Percentiles rank a stretch among this genome's conserved stretches.
phyloP scores from a whole-genome alignment of 2,113 vertebrate species.

The Chaetops frenatus region DNA sequence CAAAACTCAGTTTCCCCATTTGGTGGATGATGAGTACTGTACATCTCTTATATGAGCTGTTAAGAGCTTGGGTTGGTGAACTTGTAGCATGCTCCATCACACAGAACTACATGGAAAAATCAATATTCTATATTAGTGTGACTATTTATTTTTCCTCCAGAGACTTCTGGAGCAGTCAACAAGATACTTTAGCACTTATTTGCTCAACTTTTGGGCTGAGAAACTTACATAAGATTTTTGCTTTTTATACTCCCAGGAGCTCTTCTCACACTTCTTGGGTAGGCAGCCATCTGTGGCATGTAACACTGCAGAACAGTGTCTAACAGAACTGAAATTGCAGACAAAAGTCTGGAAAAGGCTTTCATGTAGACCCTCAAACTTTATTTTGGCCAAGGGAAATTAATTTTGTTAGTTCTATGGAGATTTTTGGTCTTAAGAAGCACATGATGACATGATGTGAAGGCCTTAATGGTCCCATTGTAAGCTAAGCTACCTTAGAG shows the following conservation, averaged over 20 bases:
- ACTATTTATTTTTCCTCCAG: slow-evolving; percentile 1
- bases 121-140: background rate
- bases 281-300: slow-evolving; percentile 32
- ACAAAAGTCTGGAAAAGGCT: background rate
- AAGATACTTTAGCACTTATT: background rate
- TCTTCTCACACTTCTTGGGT: background rate
- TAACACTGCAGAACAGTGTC: background rate
- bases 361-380: background rate
- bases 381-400: background rate
- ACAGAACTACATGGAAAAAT: background rate
- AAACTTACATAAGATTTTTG: slow-evolving; percentile 3
- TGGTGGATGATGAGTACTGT: background rate
- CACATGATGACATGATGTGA: background rate
- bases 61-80: background rate
- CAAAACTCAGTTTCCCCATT: background rate
- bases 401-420: background rate
- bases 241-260: slow-evolving; percentile 37
- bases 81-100: background rate
- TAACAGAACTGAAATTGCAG: background rate
- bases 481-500: background rate
- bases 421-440: background rate
- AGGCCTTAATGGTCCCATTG: background rate
- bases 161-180: background rate
- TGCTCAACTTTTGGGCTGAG: slow-evolving; percentile 20
- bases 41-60: background rate